Percentiles rank a stretch among this genome's conserved stretches.
These are phyloP conservation scores for Gadopsis bispinosus DNA, from an alignment of 2,797 vertebrate species.

Conservation along the genomic window DNA sequence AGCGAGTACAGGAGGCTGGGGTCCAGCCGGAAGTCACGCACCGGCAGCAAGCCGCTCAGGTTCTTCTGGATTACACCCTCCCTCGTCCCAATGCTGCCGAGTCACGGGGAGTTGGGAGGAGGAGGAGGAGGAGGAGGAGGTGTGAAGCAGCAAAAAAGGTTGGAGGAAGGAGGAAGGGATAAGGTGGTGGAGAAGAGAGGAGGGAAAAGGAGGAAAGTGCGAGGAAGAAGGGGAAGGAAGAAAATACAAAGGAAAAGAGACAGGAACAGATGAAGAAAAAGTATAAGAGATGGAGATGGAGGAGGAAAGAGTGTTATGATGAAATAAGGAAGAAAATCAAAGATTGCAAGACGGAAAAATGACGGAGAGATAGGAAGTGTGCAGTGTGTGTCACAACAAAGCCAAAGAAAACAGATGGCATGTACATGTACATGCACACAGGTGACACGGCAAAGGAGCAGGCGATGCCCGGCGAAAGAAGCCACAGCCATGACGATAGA, in stretches of 20 bases:
- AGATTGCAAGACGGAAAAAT: conserved; percentile 40
- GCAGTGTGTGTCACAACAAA: conserved; percentile 56
- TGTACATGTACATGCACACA: conserved; percentile 14
- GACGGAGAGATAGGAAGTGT: conserved; percentile 80
- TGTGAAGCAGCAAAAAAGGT: conserved; percentile 42
- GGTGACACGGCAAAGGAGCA: conserved; percentile 54
- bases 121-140: conserved; percentile 48
- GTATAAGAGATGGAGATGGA: conserved; percentile 9
- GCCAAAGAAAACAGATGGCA: conserved; percentile 57
- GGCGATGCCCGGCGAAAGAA: background rate
- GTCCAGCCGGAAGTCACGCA: conserved; percentile 96
- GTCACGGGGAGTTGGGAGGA: conserved; percentile 80
- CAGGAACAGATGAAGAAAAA: conserved; percentile 35
- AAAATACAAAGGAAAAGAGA: background rate
- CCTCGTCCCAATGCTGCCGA: conserved; percentile 97
- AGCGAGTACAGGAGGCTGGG: conserved; percentile 98
- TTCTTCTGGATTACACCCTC: conserved; percentile 99
- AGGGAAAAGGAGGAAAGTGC: conserved; percentile 57
- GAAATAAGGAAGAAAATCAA: conserved; percentile 17
- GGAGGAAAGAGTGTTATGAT: conserved; percentile 58
- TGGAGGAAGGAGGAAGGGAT: conserved; percentile 20
- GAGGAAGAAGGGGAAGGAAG: background rate
- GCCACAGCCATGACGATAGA: conserved; percentile 17
- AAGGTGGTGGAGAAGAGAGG: conserved; percentile 55
- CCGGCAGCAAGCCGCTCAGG: conserved; percentile 96